Conservation (phyloP, 2,888 invertebrate species). For the Barypeithes pellucidus region DNA sequence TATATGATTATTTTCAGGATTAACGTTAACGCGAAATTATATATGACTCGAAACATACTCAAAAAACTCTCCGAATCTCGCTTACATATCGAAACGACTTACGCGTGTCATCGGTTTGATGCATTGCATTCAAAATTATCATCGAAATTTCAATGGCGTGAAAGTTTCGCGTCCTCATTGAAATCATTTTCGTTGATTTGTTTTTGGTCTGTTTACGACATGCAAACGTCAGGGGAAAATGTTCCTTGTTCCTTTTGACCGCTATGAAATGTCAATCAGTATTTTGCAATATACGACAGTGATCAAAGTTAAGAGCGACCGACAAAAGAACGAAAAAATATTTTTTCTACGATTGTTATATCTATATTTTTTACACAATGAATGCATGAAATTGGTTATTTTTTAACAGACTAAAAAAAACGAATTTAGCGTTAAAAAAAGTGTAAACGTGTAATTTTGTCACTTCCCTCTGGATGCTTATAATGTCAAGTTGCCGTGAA, state of each 20-base stretch:
- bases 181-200: slow-evolving; percentile 30
- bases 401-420: too few relatives aligned
- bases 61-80: slow-evolving; percentile 15
- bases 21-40: background rate
- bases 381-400: too few relatives aligned
- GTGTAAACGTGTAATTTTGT: too few relatives aligned
- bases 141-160: slow-evolving; percentile 31
- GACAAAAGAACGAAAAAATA: too few relatives aligned
- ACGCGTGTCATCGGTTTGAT: slow-evolving; percentile 16
- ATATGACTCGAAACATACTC: background rate
- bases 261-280: background rate
- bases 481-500: too few relatives aligned
- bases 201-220: slow-evolving; percentile 32
- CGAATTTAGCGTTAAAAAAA: too few relatives aligned
- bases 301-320: background rate
- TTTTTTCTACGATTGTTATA: too few relatives aligned
- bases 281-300: background rate
- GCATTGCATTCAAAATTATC: slow-evolving; percentile 22
- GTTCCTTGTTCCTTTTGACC: background rate
- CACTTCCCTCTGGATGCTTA: too few relatives aligned
- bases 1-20: too few relatives aligned
- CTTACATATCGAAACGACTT: slow-evolving; percentile 8
- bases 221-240: slow-evolving; percentile 5
- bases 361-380: too few relatives aligned
- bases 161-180: slow-evolving; percentile 1